Conservation (phyloP, 2,888 invertebrate genomes). For the Troilus luridus region DNA sequence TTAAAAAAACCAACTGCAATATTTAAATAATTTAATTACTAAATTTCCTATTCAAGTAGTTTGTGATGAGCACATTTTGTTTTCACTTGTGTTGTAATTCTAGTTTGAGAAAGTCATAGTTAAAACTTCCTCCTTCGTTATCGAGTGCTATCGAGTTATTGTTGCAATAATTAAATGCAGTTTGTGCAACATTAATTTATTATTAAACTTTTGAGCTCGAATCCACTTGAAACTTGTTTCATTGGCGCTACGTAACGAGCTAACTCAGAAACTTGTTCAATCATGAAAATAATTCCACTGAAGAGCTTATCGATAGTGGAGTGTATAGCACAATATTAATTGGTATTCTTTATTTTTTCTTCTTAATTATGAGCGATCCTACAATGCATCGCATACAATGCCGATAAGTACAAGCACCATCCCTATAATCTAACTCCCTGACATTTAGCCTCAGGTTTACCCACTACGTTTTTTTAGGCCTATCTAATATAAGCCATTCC, state of each 20-base stretch:
- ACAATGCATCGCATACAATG: no score
- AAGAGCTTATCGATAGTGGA: neutral
- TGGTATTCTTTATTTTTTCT: neutral
- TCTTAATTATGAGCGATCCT: no score
- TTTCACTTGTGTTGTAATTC: neutral
- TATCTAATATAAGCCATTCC: no score
- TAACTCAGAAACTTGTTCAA: neutral
- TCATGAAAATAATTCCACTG: neutral
- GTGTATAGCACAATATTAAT: neutral
- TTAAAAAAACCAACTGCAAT: no score
- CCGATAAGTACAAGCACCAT: no score
- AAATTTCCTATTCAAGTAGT: neutral
- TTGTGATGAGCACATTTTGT: neutral
- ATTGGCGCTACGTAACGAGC: neutral
- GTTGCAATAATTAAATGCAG: constrained; percentile 74
- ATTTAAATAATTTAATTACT: neutral
- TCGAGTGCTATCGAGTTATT: constrained; percentile 74
- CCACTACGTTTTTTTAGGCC: no score
- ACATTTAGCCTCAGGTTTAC: no score
- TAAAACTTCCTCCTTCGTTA: constrained; percentile 66
- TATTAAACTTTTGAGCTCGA: neutral
- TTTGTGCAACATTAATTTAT: neutral
- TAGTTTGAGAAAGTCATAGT: neutral
- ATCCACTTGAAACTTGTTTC: constrained; percentile 4
- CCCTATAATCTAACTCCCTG: no score